Percentiles rank a stretch among this genome's conserved stretches.
Evolutionary conservation across 2,888 invertebrate genomes (phyloP).

Genomic region (Macaria liturata): DNA sequence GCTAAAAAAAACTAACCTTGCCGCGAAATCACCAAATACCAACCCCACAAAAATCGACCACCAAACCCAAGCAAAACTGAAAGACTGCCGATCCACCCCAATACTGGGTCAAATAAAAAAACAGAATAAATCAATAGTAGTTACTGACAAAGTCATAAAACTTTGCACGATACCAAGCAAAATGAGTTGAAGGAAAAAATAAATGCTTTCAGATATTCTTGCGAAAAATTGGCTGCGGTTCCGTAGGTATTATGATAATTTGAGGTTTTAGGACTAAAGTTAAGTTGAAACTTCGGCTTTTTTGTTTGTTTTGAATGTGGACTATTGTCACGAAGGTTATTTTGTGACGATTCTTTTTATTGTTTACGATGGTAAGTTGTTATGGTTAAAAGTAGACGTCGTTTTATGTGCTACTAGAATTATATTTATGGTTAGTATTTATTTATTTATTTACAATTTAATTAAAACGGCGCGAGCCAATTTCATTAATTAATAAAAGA

Average conservation of each 20-base stretch:
- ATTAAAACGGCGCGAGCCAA: no score
- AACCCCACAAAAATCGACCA: conserved; percentile 36
- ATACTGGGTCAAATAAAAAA: conserved; percentile 43
- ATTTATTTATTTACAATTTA: no score
- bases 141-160: conserved; percentile 58
- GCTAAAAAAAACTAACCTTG: conserved; percentile 8
- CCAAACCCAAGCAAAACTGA: conserved; percentile 49
- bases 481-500: no score
- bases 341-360: no score
- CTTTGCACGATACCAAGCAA: conserved; percentile 58
- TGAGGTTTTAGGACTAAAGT: conserved; percentile 3
- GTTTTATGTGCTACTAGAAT: no score
- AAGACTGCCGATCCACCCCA: conserved; percentile 42
- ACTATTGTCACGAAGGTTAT: conserved; percentile 7
- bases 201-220: conserved; percentile 26
- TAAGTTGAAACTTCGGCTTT: conserved; percentile 11
- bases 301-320: conserved; percentile 1
- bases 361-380: no score
- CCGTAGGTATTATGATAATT: conserved; percentile 33
- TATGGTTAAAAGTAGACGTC: no score
- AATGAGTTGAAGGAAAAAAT: conserved; percentile 47
- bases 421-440: no score
- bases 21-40: conserved; percentile 11
- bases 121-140: conserved; percentile 55
- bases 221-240: conserved; percentile 38